phyloP scores from a whole-genome alignment of 2,888 invertebrate species.

The Dione juno region DNA sequence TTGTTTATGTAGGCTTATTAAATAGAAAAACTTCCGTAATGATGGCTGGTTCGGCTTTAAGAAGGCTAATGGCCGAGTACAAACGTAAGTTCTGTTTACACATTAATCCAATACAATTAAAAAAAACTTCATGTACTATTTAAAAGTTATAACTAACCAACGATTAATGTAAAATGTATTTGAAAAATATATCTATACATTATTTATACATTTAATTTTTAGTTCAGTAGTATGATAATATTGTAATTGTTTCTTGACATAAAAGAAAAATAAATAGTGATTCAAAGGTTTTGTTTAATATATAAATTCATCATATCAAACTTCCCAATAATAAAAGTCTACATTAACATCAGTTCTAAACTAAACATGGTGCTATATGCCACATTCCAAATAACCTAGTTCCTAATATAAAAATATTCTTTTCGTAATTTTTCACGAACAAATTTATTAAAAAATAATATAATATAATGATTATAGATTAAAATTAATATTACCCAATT shows the following conservation, averaged over 20 bases:
- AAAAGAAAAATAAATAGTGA: background rate
- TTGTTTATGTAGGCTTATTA: constrained; percentile 2
- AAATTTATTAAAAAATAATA: too few species aligned
- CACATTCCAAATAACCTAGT: background rate
- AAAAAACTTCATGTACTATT: background rate
- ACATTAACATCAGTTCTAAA: background rate
- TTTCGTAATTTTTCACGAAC: background rate
- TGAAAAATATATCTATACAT: background rate
- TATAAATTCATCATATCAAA: background rate
- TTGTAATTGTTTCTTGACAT: background rate
- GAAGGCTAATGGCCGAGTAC: constrained; percentile 94
- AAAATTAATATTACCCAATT: too few species aligned
- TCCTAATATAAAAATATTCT: background rate
- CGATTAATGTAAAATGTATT: background rate
- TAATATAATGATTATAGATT: too few species aligned
- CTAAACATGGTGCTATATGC: background rate
- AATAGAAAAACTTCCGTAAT: constrained; percentile 42
- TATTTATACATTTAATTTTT: background rate
- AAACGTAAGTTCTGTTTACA: constrained; percentile 84
- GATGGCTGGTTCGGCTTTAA: constrained; percentile 93
- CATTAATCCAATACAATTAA: background rate
- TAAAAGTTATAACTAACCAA: too few species aligned
- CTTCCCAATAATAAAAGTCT: background rate
- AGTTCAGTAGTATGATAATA: background rate
- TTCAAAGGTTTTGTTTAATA: background rate